Base-by-base conservation (phyloP, 2,888 invertebrate species). In the Rhodophaea formosa region DNA sequence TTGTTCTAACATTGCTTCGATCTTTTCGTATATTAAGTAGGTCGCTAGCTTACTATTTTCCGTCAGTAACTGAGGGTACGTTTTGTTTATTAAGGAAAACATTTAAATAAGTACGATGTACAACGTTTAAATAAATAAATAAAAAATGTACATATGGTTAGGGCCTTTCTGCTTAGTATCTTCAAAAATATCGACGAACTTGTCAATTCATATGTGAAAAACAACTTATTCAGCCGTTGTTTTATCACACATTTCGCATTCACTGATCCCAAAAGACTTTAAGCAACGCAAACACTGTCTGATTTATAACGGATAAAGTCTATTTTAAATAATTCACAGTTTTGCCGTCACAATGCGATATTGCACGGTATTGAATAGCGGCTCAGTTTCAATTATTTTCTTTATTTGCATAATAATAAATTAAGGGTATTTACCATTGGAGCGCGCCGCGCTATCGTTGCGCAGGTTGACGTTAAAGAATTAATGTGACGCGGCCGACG, bases 401-500 rank as follows among this genome's bases (percentile, higher is more conserved):
- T 55, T 46, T 45, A 30, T 55, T 53, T 35, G 30, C 32, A 45
- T 51, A 55, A 45, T 55, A 55, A 55, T 53, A 43, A 55, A 55
- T 55, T 32, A 32, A 35, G 32, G 16, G n/a, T 32, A 55, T 55
- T 55, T 46, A 44, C 32, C 30, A 35, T 44, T 44, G 30, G 23
- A 53, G 8, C 43, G 43, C 29, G 42, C 3, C 42, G 29, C 29
- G 53, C 43, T 17, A 53, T 53, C 53, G 29, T 42, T 29, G 23
- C 53, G 39, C 43, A 43, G 53, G 42, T 53, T 53, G 43, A 53
- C 43, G 29, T 53, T 53, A 43, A 53, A 53, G 43, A 43, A 53
- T 53, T 53, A 53, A 53, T 42, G 51, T 17, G 51, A 51, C 35
- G 12, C 35, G 35, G 10, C 39, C n/a, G 51, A 17, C 53, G 53